phyloP scores from a whole-genome alignment of 1,140 invertebrate species.

The Saccostrea cuccullata region DNA sequence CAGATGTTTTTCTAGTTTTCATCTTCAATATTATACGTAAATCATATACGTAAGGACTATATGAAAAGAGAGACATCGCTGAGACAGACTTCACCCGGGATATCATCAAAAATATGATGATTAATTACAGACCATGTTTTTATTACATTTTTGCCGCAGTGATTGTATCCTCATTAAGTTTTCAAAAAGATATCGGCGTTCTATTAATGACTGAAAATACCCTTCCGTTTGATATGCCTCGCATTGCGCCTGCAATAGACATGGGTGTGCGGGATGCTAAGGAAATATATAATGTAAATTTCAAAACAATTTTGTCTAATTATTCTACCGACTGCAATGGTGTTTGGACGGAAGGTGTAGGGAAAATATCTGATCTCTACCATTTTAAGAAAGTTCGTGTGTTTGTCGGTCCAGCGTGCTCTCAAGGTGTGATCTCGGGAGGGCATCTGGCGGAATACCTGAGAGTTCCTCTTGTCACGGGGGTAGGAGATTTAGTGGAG shows the following conservation, averaged over 20 bases:
- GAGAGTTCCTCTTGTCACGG: constrained; percentile 39
- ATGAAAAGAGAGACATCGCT: too few relatives aligned
- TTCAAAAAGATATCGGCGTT: constrained; percentile 22
- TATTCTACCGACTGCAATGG: constrained; percentile 9
- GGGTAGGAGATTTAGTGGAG: constrained; percentile 35
- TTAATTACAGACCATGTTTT: background rate
- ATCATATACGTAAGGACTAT: too few relatives aligned
- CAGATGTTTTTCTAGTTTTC: too few relatives aligned
- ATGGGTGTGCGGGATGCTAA: background rate
- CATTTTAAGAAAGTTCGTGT: background rate
- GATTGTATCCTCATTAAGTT: background rate
- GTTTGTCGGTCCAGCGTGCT: constrained; percentile 43
- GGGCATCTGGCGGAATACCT: constrained; percentile 35
- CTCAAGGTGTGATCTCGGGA: constrained; percentile 3
- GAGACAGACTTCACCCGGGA: too few relatives aligned
- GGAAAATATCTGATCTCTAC: background rate
- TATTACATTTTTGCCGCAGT: background rate
- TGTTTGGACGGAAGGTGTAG: background rate
- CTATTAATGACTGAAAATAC: constrained; percentile 33
- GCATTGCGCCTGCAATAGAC: constrained; percentile 31
- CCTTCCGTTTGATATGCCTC: constrained; percentile 27
- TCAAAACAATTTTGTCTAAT: background rate
- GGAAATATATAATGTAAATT: background rate
- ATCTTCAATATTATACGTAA: too few relatives aligned
- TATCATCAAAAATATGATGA: background rate